Evolutionary conservation across 2,797 vertebrate species (phyloP).

Genomic region (Leptoclinus maculatus): DNA sequence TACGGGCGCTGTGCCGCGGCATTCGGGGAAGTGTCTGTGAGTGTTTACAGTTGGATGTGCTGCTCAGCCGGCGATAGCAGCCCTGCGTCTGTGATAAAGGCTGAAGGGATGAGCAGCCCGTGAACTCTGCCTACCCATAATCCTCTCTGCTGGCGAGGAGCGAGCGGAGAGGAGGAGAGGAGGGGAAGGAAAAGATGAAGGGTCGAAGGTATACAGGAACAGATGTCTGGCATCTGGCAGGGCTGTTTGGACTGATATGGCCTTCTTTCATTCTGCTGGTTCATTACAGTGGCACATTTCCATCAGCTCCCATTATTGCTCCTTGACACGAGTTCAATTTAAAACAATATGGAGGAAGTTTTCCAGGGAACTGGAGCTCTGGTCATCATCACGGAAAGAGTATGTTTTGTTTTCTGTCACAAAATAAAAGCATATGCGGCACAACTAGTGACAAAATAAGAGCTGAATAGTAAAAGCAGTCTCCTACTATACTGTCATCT

Average conservation of each 20-base stretch:
- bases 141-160: conserved; percentile 54
- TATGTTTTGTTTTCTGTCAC: neutral
- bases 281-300: conserved; percentile 42
- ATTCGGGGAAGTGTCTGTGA: conserved; percentile 45
- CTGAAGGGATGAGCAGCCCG: conserved; percentile 54
- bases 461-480: neutral
- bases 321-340: neutral
- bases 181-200: conserved; percentile 22
- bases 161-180: neutral
- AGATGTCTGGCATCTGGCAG: conserved; percentile 70
- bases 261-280: neutral
- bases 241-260: conserved; percentile 32
- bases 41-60: conserved; percentile 55
- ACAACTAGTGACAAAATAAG: neutral
- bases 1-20: conserved; percentile 48
- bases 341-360: neutral
- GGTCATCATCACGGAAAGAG: neutral
- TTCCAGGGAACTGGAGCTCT: neutral
- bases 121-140: conserved; percentile 61
- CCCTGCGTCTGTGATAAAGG: conserved; percentile 54
- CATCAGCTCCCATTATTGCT: conserved; percentile 28
- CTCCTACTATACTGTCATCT: too few species aligned
- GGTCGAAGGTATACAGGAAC: conserved; percentile 45
- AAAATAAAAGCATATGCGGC: neutral
- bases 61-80: conserved; percentile 65